Evolutionary conservation across 2,797 vertebrate species (phyloP), one percentile per base, ranked within the genome.

Genomic region (Lindbergichthys nudifrons): DNA sequence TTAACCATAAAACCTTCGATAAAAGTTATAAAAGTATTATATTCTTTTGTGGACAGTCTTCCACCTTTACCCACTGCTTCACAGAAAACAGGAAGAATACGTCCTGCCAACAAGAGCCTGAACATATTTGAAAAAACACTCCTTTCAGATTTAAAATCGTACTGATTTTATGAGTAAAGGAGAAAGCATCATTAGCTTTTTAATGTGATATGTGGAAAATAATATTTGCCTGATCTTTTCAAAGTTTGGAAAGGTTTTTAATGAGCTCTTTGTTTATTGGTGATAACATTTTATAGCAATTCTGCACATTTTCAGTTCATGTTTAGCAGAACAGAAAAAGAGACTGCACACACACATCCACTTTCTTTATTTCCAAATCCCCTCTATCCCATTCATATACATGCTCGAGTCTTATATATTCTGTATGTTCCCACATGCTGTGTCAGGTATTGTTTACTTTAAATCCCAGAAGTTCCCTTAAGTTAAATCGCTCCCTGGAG

Each of bases 401-500:
- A 32, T 19, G 47, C 13, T n/a, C n/a, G n/a, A n/a, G n/a, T 36
- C 30, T 5, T 61, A 19, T 57, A 21, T n/a, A 12, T 39, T 7
- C 39, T 16, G 0, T 46, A 21, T 67, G 32, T 51, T 56, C 63
- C 16, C 0, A 60, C 60, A 52, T 78, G 2, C 10, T 3, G 4
- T 56, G 15, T n/a, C 36, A 9, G 23, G 32, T n/a, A 23, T 70
- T 75, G 30, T 65, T 71, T 32, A 2, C 18, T 0, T 3, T 41
- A 21, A 45, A 46, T 68, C 23, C 45, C 41, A 67, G 57, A 62
- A 32, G 46, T 62, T 68, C 32, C 57, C 19, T 72, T 15, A 14
- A 61, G 11, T 67, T 67, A 80, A 82, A 75, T 70, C 66, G 45
- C 16, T 0, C 53, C 69, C 76, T 63, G 69, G 6, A 83, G 72